Evolutionary conservation across 2,113 vertebrate species (phyloP), one percentile per base, ranked within the genome.

Genomic region (Trachemys scripta): DNA sequence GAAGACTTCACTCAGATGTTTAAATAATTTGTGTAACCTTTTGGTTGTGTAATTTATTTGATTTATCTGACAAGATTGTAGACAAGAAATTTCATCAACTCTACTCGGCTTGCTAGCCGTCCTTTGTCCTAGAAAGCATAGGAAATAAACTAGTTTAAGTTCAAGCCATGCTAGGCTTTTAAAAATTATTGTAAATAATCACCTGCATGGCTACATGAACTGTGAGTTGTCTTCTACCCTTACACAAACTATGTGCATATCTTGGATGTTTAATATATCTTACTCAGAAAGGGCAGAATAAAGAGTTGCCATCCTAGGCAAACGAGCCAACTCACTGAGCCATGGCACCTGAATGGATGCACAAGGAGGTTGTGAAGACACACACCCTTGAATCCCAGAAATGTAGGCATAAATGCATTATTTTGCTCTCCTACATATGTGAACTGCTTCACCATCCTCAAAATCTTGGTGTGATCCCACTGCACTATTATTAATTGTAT

Each of bases 1-100:
- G 65, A 96, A 93, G 96, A 94, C 86, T 97, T 95, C 87, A 94
- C 84, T 96, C 94, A 88, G 87, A 97, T 97, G 95, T 96, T 97
- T 97, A 98, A 97, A 97, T 97, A 97, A 98, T 97, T 97, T 97
- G 88, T 97, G 94, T 97, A 97, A 97, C 95, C 96, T 97, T 96
- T 96, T 89, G 94, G 87, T 97, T 94, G 82, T 87, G 95, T 96
- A 97, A 97, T 97, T 94, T 97, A 95, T 95, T 97, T 97, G 96
- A 98, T 97, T 98, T 98, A 97, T 97, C 49, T 93, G 92, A 89
- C 94, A 93, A 93, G n/a, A 94, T 85, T 92, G 89, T 69, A 95
- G 95, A 92, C 92, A 95, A 97, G 92, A 96, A 94, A 96, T 97
- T 96, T 95, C 90, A 97, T 84, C 90, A 94, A 72, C 80, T 95